Evolutionary conservation across 2,113 vertebrate genomes (phyloP).

Genomic region (Cranoglanis bouderius): DNA sequence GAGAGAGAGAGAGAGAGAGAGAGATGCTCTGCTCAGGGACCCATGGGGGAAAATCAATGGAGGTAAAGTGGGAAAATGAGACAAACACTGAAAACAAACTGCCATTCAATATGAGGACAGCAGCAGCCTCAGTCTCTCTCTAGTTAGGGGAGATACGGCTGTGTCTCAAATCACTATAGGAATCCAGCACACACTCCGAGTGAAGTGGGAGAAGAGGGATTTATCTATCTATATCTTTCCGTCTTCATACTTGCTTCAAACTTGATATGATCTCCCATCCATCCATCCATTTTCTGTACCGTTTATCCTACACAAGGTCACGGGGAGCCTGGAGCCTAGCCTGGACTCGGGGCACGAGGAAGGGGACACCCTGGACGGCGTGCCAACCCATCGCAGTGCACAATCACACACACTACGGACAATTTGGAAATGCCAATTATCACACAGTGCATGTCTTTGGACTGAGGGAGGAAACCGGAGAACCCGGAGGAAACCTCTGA

Average conservation of each 20-base stretch:
- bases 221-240: background rate
- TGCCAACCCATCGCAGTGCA: too few species aligned
- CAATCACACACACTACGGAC: too few species aligned
- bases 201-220: background rate
- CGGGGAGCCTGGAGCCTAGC: too few species aligned
- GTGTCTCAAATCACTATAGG: conserved; percentile 14
- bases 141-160: conserved; percentile 15
- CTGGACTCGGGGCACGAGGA: too few species aligned
- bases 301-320: too few species aligned
- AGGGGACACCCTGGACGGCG: too few species aligned
- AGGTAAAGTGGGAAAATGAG: conserved; percentile 43
- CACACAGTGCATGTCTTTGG: too few species aligned
- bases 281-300: too few species aligned
- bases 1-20: background rate
- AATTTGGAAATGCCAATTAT: too few species aligned
- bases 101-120: conserved; percentile 24
- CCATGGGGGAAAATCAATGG: conserved; percentile 66
- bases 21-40: conserved; percentile 1
- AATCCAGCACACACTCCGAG: background rate
- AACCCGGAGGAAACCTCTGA: too few species aligned
- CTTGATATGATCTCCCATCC: background rate
- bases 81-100: conserved; percentile 43
- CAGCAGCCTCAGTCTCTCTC: conserved; percentile 1
- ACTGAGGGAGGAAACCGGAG: too few species aligned
- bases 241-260: background rate